Evolutionary conservation across 2,888 invertebrate genomes (phyloP).

Genomic region (Osedax frankpressi): DNA sequence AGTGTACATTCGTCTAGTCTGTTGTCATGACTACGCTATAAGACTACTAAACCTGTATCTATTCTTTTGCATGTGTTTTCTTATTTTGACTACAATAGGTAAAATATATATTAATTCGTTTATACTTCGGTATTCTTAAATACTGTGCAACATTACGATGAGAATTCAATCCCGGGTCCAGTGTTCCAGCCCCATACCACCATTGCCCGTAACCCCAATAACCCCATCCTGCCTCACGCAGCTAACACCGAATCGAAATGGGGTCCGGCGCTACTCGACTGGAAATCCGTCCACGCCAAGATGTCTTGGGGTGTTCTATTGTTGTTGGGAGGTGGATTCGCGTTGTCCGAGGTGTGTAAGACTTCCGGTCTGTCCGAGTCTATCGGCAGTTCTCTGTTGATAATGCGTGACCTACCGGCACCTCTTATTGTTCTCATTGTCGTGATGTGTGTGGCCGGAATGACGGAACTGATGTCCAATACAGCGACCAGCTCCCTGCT

Average conservation of each 20-base stretch:
- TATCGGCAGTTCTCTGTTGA: constrained; percentile 61
- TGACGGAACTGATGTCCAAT: constrained; percentile 78
- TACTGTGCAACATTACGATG: too few species aligned
- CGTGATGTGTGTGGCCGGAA: constrained; percentile 61
- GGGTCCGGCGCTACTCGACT: constrained; percentile 18
- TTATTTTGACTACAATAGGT: too few species aligned
- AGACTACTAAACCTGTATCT: too few species aligned
- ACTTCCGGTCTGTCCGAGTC: constrained; percentile 61
- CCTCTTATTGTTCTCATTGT: constrained; percentile 61
- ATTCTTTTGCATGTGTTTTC: too few species aligned
- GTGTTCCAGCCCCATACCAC: too few species aligned
- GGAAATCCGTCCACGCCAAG: constrained; percentile 20
- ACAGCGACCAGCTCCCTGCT: constrained; percentile 79
- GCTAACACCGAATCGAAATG: constrained; percentile 2
- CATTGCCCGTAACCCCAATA: too few species aligned
- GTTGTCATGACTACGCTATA: too few species aligned
- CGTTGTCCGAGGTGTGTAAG: constrained; percentile 19
- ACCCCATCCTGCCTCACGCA: too few species aligned
- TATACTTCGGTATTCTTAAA: too few species aligned
- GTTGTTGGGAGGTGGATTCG: constrained; percentile 23
- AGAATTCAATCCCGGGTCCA: too few species aligned
- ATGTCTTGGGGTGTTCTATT: constrained; percentile 24
- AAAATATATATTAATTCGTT: too few species aligned
- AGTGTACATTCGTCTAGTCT: too few species aligned
- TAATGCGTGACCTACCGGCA: constrained; percentile 56